Conservation (phyloP, 35 echinoderm and acorn worm species). For the Apostichopus californicus region DNA sequence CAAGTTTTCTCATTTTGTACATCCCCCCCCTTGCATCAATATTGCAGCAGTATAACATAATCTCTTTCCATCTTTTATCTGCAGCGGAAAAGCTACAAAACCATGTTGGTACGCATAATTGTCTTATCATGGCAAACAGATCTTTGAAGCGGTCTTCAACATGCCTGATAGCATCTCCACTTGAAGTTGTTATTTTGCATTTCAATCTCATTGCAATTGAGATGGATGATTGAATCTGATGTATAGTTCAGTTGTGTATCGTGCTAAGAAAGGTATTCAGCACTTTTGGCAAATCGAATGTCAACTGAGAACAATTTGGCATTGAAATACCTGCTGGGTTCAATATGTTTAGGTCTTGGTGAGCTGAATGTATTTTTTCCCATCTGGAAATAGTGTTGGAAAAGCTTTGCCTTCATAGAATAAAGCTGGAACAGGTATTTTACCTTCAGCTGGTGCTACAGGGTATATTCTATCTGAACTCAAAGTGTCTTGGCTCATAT, state of each 20-base stretch:
- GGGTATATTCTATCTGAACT: no score
- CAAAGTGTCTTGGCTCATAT: no score
- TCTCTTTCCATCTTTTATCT: not conserved
- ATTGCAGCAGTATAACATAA: not conserved
- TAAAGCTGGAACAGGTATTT: no score
- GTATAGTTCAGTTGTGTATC: not conserved
- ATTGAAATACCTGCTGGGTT: not conserved
- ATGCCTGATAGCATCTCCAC: constrained; percentile 13
- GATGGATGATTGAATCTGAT: constrained; percentile 10
- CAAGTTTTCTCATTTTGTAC: constrained; percentile 43
- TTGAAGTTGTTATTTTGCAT: constrained; percentile 24
- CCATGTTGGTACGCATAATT: constrained; percentile 20
- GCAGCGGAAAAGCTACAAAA: constrained; percentile 35
- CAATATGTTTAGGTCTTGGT: not conserved
- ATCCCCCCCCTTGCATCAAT: not conserved
- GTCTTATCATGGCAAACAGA: constrained; percentile 46
- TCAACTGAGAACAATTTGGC: constrained; percentile 1
- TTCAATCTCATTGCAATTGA: constrained; percentile 38
- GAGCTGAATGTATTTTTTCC: no score
- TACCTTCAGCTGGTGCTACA: no score
- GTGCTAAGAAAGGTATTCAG: not conserved
- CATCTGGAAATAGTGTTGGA: no score
- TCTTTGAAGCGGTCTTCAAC: not conserved
- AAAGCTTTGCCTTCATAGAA: no score
- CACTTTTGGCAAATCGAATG: not conserved